Conservation (phyloP, 2,113 vertebrate species). For the Trogon surrucura region DNA sequence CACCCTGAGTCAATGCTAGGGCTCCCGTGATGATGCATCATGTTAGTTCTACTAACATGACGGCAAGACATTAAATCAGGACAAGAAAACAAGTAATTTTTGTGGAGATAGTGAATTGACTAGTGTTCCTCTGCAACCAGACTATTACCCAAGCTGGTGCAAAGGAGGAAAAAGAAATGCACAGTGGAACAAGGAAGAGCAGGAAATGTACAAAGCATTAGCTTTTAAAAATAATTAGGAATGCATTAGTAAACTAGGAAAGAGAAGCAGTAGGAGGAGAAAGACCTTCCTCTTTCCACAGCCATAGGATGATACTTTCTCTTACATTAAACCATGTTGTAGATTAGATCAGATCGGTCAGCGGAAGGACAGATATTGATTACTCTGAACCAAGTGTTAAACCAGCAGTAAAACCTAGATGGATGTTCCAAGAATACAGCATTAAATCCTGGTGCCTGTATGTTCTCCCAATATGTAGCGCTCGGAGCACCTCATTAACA, state of each 20-base stretch:
- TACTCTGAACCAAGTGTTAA: not conserved
- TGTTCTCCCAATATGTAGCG: not conserved
- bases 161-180: not conserved
- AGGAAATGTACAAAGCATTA: not conserved
- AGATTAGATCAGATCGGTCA: conserved; percentile 19
- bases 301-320: not conserved
- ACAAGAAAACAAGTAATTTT: not conserved
- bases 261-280: not conserved
- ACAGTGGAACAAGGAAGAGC: not conserved
- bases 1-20: not conserved
- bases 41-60: not conserved
- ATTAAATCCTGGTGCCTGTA: not conserved
- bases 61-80: not conserved
- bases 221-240: not conserved
- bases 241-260: not conserved
- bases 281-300: not conserved
- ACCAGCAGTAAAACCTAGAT: conserved; percentile 1
- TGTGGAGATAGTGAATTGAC: not conserved
- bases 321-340: conserved; percentile 8
- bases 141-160: not conserved
- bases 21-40: not conserved
- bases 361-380: conserved; percentile 8
- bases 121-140: not conserved
- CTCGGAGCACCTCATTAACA: not conserved
- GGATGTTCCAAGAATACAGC: not conserved